A percentile compares a stretch with the other conserved stretches of the same genome.
Evolutionary conservation across 2,113 vertebrate species (phyloP).

Genomic region (Tympanuchus pallidicinctus): DNA sequence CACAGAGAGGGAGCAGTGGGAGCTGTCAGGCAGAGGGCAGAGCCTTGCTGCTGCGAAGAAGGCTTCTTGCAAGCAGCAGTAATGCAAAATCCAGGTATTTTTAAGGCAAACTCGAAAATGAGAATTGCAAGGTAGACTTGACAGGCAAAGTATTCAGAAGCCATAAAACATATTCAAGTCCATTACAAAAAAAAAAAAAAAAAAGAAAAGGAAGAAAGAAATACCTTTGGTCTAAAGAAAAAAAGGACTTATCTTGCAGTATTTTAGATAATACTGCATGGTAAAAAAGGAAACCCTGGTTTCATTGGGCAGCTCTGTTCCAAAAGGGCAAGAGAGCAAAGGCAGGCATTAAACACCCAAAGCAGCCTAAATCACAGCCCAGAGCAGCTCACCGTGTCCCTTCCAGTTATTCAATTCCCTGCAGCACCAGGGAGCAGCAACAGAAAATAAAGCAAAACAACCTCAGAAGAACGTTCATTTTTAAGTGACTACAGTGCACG

Average conservation of each 20-base stretch:
- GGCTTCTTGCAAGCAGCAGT: neutral
- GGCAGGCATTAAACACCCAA: neutral
- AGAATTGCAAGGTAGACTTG: neutral
- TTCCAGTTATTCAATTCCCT: neutral
- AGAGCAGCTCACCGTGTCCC: neutral
- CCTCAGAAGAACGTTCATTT: neutral
- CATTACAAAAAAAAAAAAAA: neutral
- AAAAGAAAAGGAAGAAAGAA: neutral
- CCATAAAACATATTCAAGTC: neutral
- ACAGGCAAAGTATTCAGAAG: neutral
- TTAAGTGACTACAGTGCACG: neutral
- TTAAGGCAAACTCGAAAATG: constrained; percentile 9
- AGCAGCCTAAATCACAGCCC: neutral
- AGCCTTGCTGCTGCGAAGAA: neutral
- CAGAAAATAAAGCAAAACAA: neutral
- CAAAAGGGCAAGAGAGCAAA: neutral
- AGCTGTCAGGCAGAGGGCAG: neutral
- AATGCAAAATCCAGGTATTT: constrained; percentile 21
- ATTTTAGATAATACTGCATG: neutral
- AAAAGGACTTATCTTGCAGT: neutral
- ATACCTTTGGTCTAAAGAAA: neutral
- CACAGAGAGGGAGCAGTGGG: neutral
- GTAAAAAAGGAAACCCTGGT: neutral
- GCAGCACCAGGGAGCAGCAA: neutral
- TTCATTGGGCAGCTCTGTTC: neutral